phyloP scores from a whole-genome alignment of 2,113 vertebrate species.

The Oophaga pumilio region DNA sequence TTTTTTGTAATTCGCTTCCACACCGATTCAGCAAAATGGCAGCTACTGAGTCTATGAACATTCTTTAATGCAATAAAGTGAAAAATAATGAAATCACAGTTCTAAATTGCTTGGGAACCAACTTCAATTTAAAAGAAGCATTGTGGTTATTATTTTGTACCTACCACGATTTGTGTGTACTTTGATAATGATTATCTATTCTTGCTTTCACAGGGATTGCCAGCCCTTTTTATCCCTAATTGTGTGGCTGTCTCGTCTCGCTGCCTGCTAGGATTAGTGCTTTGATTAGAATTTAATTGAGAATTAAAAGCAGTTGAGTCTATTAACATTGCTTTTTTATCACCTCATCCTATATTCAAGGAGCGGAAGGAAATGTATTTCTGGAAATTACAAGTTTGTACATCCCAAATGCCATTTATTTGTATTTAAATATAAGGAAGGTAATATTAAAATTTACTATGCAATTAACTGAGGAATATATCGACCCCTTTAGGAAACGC shows the following conservation, averaged over 20 bases:
- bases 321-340: constrained; percentile 22
- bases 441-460: neutral
- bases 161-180: neutral
- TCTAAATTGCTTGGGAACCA: neutral
- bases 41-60: neutral
- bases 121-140: neutral
- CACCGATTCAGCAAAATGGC: no score
- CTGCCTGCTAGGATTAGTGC: constrained; percentile 22
- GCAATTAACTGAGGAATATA: neutral
- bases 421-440: neutral
- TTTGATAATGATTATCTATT: constrained; percentile 16
- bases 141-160: neutral
- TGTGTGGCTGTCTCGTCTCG: constrained; percentile 11
- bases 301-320: constrained; percentile 8
- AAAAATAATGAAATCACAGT: neutral
- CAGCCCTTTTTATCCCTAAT: constrained; percentile 15
- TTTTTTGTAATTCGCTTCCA: no score
- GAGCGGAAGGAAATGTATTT: neutral
- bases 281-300: constrained; percentile 22
- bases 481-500: no score
- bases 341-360: neutral
- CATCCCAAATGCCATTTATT: neutral
- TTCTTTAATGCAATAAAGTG: neutral
- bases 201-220: neutral
- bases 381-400: neutral